Evolutionary conservation across 2,797 vertebrate genomes (phyloP).

Genomic region (Urophycis tenuis): DNA sequence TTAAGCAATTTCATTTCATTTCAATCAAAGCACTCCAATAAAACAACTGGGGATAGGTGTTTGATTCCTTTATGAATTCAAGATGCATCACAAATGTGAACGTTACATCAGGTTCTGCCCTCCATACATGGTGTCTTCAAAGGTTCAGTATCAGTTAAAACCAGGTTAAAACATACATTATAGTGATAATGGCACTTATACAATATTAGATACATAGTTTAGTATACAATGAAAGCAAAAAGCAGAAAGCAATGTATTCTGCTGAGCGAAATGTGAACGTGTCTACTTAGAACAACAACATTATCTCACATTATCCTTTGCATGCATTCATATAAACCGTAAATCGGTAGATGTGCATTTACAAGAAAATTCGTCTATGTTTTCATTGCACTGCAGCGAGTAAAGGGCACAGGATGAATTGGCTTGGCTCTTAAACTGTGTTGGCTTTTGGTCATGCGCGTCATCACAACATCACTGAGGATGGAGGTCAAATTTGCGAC

Average conservation of each 20-base stretch:
- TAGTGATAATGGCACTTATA: not conserved
- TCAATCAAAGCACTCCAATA: not conserved
- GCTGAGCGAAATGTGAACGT: not conserved
- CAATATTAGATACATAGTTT: not conserved
- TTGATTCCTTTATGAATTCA: not conserved
- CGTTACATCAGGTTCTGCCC: not conserved
- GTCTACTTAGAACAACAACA: not conserved
- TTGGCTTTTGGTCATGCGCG: not conserved
- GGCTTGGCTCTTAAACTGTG: not conserved
- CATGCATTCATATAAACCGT: not conserved
- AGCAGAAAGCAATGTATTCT: not conserved
- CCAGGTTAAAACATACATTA: not conserved
- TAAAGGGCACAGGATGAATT: not conserved
- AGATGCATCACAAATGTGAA: not conserved
- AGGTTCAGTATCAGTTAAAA: not conserved
- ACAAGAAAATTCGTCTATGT: too few relatives aligned
- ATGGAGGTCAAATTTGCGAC: constrained; percentile 5
- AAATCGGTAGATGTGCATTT: not conserved
- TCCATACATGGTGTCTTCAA: not conserved
- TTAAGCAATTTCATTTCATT: not conserved
- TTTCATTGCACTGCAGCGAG: too few relatives aligned
- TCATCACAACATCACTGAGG: not conserved
- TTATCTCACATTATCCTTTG: not conserved
- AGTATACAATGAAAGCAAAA: not conserved
- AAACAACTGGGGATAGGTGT: not conserved